phyloP scores from a whole-genome alignment of 2,113 vertebrate species.

The Brachypodius melanocephalos region DNA sequence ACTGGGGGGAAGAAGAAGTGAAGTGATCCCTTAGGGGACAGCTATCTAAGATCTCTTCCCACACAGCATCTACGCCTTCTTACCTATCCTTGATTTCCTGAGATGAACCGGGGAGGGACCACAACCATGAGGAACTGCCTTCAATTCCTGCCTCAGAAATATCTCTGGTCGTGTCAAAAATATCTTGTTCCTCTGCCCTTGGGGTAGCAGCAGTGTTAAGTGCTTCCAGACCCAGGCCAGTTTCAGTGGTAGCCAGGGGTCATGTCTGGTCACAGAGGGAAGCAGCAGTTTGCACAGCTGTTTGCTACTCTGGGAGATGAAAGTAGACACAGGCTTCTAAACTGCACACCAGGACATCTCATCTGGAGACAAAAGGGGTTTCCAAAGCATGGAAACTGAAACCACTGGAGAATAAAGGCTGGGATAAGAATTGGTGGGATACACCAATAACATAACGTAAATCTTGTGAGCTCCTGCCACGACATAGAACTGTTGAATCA shows the following conservation, averaged over 20 bases:
- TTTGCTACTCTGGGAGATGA: background rate
- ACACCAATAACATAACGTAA: background rate
- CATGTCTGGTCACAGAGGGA: background rate
- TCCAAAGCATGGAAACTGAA: background rate
- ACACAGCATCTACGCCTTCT: background rate
- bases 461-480: background rate
- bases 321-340: background rate
- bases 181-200: background rate
- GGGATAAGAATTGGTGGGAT: background rate
- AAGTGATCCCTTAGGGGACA: background rate
- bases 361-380: background rate
- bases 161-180: background rate
- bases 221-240: background rate
- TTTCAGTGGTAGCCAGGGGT: background rate
- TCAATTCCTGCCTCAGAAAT: background rate
- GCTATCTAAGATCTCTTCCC: background rate
- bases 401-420: background rate
- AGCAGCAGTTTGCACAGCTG: accelerated
- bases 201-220: background rate
- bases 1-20: background rate
- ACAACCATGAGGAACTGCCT: background rate
- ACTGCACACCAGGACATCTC: background rate
- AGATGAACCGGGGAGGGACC: background rate
- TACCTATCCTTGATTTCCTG: background rate
- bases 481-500: background rate